Evolutionary conservation across 2,113 vertebrate species (phyloP), one percentile per base, ranked within the genome.

Genomic region (Chaetodon auriga): DNA sequence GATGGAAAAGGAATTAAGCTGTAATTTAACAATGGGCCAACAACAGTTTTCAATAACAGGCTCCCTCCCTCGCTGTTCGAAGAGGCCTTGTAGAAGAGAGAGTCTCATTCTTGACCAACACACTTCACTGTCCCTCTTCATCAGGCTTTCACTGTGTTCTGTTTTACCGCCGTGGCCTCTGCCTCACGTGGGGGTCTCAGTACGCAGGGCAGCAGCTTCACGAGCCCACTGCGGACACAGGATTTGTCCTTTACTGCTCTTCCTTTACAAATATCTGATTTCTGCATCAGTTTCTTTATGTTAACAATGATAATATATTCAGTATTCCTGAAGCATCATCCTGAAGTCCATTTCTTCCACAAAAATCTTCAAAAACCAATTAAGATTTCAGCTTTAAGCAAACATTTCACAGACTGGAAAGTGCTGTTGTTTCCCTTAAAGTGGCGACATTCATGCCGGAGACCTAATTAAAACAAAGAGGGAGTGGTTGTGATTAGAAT

Each of bases 1-100:
- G 91, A 93, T 92, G 84, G 93, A 90, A 91, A 82, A 92, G 87
- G 90, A 94, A 92, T 93, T 94, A 93, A 92, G 83, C 75, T 89
- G 86, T 92, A 83, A 93, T 92, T 92, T 90, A 89, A 90, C 88
- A 92, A 80, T 61, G 87, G 81, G 55, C 79, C 90, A 87, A 82
- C 84, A 87, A 71, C 85, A 85, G 69, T 76, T 70, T 90, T 93
- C 86, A 81, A 89, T 93, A 90, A 88, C 61, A 18, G 86, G 62
- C 80, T 54, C 70, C 79, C 65, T 83, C 68, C 68, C 15, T 48
- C 35, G 46, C 77, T 46, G 76, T 12, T 46, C 62, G 7, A 61
- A 60, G 78, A 78, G 81, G 21, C 80, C 68, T 82, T 86, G 88
- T 83, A 89, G 84, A 68, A 61, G 76, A 84, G 78, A 77, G 82